These are phyloP conservation scores for Aporrectodea caliginosa DNA, from an alignment of 1,140 invertebrate genomes.

Conservation along the genomic window DNA sequence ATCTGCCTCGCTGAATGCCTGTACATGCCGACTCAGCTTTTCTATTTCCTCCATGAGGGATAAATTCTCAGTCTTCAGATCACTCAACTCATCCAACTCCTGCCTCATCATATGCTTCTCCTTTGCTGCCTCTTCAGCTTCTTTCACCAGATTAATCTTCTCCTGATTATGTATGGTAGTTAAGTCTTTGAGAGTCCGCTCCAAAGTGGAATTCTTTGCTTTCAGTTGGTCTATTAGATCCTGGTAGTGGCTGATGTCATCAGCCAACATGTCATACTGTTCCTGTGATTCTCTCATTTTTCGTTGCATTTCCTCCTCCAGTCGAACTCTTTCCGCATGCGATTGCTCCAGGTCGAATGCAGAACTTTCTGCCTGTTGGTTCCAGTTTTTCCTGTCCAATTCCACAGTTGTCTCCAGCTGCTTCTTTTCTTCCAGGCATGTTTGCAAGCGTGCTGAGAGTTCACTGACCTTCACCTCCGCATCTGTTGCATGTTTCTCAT, in stretches of 20 bases:
- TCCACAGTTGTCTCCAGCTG: not conserved
- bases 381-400: not conserved
- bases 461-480: not conserved
- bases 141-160: not conserved
- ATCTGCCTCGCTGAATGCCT: not conserved
- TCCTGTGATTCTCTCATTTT: not conserved
- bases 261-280: constrained; percentile 2
- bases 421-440: not conserved
- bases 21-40: not conserved
- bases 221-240: not conserved
- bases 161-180: too few species aligned
- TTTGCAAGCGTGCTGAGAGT: not conserved
- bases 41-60: not conserved
- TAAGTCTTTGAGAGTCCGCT: not conserved
- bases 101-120: not conserved
- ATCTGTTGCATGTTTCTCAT: not conserved
- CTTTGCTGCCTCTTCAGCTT: not conserved
- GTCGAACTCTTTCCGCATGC: not conserved
- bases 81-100: not conserved
- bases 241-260: not conserved
- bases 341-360: not conserved
- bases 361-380: not conserved
- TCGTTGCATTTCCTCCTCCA: not conserved
- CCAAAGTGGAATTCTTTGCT: not conserved
- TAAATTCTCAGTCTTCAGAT: not conserved